Conservation (phyloP, 2,797 vertebrate genomes). For the Malurus splendens region DNA sequence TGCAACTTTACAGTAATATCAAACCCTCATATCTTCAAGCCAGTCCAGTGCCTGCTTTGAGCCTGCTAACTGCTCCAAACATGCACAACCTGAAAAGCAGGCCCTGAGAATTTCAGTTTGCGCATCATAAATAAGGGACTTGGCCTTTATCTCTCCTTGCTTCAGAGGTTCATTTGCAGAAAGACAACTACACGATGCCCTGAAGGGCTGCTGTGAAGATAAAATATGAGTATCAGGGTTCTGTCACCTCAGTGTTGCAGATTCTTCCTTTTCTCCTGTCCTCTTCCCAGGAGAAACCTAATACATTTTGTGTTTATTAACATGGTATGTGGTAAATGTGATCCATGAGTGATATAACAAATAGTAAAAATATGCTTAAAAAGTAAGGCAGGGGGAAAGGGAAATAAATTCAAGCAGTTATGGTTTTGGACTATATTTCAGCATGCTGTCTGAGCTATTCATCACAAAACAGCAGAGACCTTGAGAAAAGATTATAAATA, state of each 20-base stretch:
- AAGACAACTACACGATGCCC: rapidly evolving
- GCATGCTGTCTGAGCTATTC: not conserved
- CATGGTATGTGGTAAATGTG: not conserved
- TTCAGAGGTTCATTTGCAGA: not conserved
- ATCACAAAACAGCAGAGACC: not conserved
- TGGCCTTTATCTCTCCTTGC: not conserved
- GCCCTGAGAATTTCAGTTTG: not conserved
- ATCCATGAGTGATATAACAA: not conserved
- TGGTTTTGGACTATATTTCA: not conserved
- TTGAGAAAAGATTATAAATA: not conserved
- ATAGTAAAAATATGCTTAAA: not conserved
- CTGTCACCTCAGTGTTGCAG: not conserved
- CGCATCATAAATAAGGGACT: not conserved
- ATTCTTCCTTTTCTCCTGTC: not conserved
- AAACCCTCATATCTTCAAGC: not conserved
- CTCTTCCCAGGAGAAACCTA: not conserved
- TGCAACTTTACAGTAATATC: not conserved
- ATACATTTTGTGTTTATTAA: not conserved
- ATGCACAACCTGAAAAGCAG: not conserved
- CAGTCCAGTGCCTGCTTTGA: not conserved
- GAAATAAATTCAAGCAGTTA: not conserved
- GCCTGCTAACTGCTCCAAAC: not conserved
- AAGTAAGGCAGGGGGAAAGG: rapidly evolving
- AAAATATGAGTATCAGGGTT: not conserved
- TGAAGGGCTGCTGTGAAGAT: not conserved